These are phyloP conservation scores for Mercenaria mercenaria DNA, from an alignment of 1,140 invertebrate species.

Conservation along the genomic window DNA sequence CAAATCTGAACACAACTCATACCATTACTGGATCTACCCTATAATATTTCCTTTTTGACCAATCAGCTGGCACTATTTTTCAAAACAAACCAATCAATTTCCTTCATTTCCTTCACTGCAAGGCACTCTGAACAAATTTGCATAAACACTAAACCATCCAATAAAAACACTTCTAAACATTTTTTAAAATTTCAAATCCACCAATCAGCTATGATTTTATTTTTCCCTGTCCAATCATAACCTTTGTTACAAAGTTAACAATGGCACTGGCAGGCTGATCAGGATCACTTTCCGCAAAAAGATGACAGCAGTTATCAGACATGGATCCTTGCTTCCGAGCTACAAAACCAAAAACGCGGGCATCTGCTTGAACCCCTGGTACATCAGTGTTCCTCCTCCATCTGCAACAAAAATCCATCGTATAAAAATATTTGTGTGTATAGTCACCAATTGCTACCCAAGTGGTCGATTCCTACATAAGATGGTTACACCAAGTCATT, in stretches of 20 bases:
- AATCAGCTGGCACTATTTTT: background rate
- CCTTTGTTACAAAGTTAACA: constrained; percentile 98
- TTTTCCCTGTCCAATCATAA: constrained; percentile 87
- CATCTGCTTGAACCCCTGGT: constrained; percentile 74
- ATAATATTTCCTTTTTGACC: background rate
- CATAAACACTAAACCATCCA: constrained; percentile 44
- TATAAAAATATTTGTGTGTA: too few relatives aligned
- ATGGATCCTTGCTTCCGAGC: constrained; percentile 93
- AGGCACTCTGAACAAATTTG: constrained; percentile 49
- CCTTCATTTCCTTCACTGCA: background rate
- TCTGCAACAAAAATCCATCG: constrained; percentile 67
- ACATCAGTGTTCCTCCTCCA: constrained; percentile 78
- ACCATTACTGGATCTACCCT: constrained; percentile 8
- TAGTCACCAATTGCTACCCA: background rate
- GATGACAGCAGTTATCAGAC: constrained; percentile 97
- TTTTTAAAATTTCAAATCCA: constrained; percentile 5
- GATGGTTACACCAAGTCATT: background rate
- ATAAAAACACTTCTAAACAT: constrained; percentile 27
- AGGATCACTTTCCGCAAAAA: constrained; percentile 97
- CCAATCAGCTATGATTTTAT: constrained; percentile 76
- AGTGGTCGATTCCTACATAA: background rate
- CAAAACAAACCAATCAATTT: constrained; percentile 13
- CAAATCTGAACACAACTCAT: constrained; percentile 53
- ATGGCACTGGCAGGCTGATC: constrained; percentile 98
- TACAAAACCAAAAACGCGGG: constrained; percentile 95